Evolutionary conservation across 2,888 invertebrate species (phyloP), one percentile per base, ranked within the genome.

Genomic region (Pandemis heparana): DNA sequence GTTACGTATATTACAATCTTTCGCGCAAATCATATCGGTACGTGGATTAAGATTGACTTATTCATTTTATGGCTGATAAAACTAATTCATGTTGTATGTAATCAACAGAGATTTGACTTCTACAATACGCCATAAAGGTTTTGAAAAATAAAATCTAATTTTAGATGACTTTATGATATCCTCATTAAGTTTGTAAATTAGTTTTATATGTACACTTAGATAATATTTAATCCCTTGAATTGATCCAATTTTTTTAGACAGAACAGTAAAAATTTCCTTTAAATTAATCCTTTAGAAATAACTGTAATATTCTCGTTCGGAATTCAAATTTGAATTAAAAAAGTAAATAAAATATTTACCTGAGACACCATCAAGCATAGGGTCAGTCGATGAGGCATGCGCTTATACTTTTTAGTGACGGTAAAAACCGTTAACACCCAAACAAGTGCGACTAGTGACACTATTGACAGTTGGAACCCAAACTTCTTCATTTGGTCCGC

Each of bases 381-480:
- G 0, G 98, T 98, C 78, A 98, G 95, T 82, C 96, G 95, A 86
- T 98, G 98, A 0, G 98, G 98, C 89, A 98, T 95, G 70, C 96
- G 95, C 78, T 95, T 96, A 79, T 97, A 96, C 81, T 97, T 97
- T 84, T 97, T 97, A 3, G 97, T 97, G 32, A 97, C 89, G 1
- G 95, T 89, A 82, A 98, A 96, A 12, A 98, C 95, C 0, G 96
- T 86, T 0, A 98, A 82, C 65, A 98, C 95, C 98, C 98, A 98
- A 8, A 97, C 88, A 75, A 97, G 96, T 39, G 97, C 97, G 1
- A 97, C 89, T 0, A 97, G 92, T 1, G 98, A 97, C 4, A 97
- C 95, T 64, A 98, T 96, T 79, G 98, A 97, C 63, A 98, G 95
- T 82, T 98, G 97, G 80, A 98, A 96, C 0, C 97, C 97, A 82